Evolutionary conservation across 1,140 invertebrate species (phyloP).

Genomic region (Campodea augens): DNA sequence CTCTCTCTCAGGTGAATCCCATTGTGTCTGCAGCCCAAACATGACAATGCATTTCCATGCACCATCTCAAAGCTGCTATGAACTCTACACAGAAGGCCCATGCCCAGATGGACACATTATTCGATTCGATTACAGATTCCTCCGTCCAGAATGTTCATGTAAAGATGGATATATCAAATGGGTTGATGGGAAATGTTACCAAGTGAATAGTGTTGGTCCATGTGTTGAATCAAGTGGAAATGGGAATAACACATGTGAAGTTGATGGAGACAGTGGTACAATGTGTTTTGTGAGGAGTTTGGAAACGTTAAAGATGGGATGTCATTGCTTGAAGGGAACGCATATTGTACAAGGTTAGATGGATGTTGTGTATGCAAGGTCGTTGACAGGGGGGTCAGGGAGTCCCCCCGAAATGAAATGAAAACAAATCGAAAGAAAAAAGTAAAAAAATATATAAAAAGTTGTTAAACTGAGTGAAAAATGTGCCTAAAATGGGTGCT

Average conservation of each 20-base stretch:
- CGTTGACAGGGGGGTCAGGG: too few species aligned
- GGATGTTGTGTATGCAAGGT: too few species aligned
- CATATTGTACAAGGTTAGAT: too few species aligned
- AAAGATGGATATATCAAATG: conserved; percentile 17
- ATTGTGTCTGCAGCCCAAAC: conserved; percentile 13
- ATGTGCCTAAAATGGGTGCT: too few species aligned
- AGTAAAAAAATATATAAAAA: too few species aligned
- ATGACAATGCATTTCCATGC: conserved; percentile 16
- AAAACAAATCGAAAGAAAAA: too few species aligned
- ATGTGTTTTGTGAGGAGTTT: conserved; percentile 15
- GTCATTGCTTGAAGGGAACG: conserved; percentile 13
- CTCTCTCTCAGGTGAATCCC: too few species aligned
- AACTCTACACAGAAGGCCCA: conserved; percentile 15
- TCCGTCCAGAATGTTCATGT: conserved; percentile 15
- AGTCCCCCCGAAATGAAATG: too few species aligned
- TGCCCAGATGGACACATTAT: conserved; percentile 8
- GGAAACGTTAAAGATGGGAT: conserved; percentile 16
- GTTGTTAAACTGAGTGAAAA: too few species aligned
- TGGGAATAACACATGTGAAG: too few species aligned
- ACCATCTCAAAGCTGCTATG: conserved; percentile 12
- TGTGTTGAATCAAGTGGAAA: conserved; percentile 14
- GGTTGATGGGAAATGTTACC: conserved; percentile 17
- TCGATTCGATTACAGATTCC: conserved; percentile 17
- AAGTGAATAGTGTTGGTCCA: conserved; percentile 17
- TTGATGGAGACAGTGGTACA: conserved; percentile 12